Conservation (phyloP, 2,113 vertebrate genomes). For the Ageneiosus marmoratus region DNA sequence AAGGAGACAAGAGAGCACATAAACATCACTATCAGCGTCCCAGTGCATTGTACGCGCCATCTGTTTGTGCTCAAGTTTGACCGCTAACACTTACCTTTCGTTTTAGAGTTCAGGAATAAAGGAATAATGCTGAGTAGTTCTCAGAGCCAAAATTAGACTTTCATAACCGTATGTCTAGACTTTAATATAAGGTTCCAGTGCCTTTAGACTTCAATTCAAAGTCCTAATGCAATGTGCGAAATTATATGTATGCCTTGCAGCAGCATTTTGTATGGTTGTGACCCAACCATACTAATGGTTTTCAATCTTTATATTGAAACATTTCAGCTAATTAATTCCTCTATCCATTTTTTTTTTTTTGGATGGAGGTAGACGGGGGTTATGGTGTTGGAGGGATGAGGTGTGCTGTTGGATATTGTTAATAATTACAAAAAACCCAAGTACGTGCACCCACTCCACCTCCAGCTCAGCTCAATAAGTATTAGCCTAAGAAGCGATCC, state of each 20-base stretch:
- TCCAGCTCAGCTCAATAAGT: not conserved
- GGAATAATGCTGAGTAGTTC: not conserved
- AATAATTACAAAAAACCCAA: not conserved
- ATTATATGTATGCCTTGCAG: not conserved
- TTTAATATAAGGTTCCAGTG: not conserved
- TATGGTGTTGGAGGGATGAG: too few relatives aligned
- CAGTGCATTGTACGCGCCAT: slow-evolving; percentile 32
- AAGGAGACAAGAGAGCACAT: slow-evolving; percentile 17
- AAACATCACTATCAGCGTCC: slow-evolving; percentile 5
- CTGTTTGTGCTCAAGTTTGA: slow-evolving; percentile 38
- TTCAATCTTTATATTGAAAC: not conserved
- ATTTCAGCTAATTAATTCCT: slow-evolving; percentile 10
- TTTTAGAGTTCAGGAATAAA: slow-evolving; percentile 32
- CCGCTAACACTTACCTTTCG: slow-evolving; percentile 12
- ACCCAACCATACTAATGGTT: too few relatives aligned
- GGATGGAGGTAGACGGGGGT: not conserved
- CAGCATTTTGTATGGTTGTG: not conserved
- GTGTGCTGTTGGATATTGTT: not conserved
- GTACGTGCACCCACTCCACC: not conserved
- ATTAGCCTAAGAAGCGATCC: not conserved
- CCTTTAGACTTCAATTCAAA: not conserved
- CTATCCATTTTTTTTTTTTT: not conserved
- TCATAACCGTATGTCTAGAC: slow-evolving; percentile 12
- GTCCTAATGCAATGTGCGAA: not conserved
- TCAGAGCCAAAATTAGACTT: not conserved